Evolutionary conservation across 1,140 invertebrate species (phyloP).

Genomic region (Gonioctena quinquepunctata): DNA sequence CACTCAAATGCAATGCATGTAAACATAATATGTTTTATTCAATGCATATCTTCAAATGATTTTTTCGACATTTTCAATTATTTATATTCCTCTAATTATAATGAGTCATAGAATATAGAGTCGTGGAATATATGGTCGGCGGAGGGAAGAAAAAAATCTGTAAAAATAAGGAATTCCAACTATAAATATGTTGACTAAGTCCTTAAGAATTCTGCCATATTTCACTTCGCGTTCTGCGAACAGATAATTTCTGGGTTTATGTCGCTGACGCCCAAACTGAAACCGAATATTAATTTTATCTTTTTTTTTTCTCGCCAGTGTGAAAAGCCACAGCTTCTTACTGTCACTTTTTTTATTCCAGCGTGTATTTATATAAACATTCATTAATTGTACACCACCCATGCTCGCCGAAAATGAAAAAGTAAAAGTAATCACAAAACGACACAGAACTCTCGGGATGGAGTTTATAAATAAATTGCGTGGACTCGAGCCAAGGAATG

Average conservation of each 20-base stretch:
- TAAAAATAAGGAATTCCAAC: too few species aligned
- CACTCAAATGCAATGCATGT: too few species aligned
- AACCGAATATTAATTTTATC: not conserved
- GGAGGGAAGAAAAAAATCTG: too few species aligned
- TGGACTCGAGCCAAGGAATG: constrained; percentile 7
- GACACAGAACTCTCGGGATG: not conserved
- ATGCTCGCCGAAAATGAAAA: not conserved
- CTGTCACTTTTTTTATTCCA: not conserved
- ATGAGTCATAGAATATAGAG: too few species aligned
- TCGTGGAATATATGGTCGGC: too few species aligned
- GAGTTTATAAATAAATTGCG: constrained; percentile 5
- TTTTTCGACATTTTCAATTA: too few species aligned
- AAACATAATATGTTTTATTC: too few species aligned
- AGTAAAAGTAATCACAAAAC: not conserved
- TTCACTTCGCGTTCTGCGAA: not conserved
- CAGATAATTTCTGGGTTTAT: not conserved
- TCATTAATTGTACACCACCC: not conserved
- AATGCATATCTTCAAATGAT: too few species aligned
- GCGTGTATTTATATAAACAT: not conserved
- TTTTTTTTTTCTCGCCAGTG: not conserved
- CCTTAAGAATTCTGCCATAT: not conserved
- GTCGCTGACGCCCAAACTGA: not conserved
- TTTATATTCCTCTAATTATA: too few species aligned
- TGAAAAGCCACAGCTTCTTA: not conserved
- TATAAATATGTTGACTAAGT: too few species aligned